Evolutionary conservation across 2,888 invertebrate species (phyloP), one percentile per base, ranked within the genome.

Genomic region (Acleris emargana): DNA sequence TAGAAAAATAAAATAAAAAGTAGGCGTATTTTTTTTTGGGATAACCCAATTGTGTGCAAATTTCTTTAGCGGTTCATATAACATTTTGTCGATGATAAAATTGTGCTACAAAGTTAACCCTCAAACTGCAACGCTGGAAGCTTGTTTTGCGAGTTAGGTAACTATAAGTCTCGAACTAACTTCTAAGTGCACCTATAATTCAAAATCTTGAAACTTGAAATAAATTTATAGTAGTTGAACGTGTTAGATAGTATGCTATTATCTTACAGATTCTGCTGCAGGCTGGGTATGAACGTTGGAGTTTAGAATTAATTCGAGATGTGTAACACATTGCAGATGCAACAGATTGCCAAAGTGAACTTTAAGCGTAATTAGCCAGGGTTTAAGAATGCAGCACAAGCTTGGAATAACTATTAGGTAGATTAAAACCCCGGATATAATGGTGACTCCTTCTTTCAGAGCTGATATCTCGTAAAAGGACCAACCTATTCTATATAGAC

Each of bases 161-260:
- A 51, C 59, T 60, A 64, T 55, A 60, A 59, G 55, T 66, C 51
- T 57, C 18, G 28, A 61, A 66, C 60, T 66, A 61, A 61, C 61
- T 66, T 60, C 47, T 61, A 66, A 66, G 51, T 66, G 66, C 66
- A 66, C 60, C 45, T 66, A 66, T 66, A 66, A 66, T 66, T 66
- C 66, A 66, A 66, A 66, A 66, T 66, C 66, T 66, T 51, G 57
- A 38, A 66, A 66, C 66, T 66, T 61, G 60, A 66, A 66, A 61
- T 61, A 66, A 61, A 66, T 61, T 66, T 66, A 66, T 66, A 60
- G 66, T 60, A 57, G 60, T 61, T 61, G 60, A 51, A 61, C 60
- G 60, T 66, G 66, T 61, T 57, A 52, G 66, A 60, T 66, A 61
- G 61, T 43, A 7, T n/a, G 32, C 54, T 64, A 64, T 64, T 66